Base-by-base conservation (phyloP, 2,888 invertebrate species). In the Polyommatus iphigenia region DNA sequence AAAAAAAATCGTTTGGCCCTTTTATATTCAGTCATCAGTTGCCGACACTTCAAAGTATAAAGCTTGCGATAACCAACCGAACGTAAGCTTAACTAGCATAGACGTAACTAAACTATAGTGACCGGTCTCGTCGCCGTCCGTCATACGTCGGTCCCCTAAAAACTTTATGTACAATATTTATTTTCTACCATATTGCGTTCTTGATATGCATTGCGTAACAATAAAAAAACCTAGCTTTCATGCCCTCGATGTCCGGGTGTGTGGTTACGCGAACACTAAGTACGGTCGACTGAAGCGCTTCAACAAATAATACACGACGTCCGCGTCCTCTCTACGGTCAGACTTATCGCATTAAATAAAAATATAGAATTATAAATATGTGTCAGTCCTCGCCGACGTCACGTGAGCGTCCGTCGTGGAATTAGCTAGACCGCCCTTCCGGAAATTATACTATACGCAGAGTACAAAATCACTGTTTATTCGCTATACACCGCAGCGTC, bases 181-280 rank as follows among this genome's bases (percentile, higher is more conserved):
- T 93, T 93, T 91, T 88, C 94, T 94, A 94, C 90, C 94, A 93
- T 94, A 94, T 94, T 94, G 94, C 94, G 94, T 94, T 89, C 92
- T 90, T 93, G 94, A 94, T 94, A 94, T 93, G 94, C 94, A 93
- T 94, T 90, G 94, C 94, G 94, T 93, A 93, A 93, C 94, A 93
- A 93, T 93, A 93, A 93, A 93, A 93, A 93, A 93, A 92, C 90
- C 87, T 92, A 92, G 93, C 93, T 92, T 90, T 89, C 87, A 91
- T 90, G 92, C 90, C 90, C 86, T 87, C 84, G 87, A 88, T 87
- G 86, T 88, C 89, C 88, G 88, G 88, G 84, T 87, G 88, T 85
- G 85, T 80, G 85, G 84, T 82, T 87, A 80, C 85, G 82, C 87
- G 85, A 86, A 86, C 85, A 85, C 90, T 91, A 91, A 91, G 91